Percentiles rank a stretch among this genome's conserved stretches.
Evolutionary conservation across 2,888 invertebrate genomes (phyloP).

Genomic region (Amphipyra tragopoginis): DNA sequence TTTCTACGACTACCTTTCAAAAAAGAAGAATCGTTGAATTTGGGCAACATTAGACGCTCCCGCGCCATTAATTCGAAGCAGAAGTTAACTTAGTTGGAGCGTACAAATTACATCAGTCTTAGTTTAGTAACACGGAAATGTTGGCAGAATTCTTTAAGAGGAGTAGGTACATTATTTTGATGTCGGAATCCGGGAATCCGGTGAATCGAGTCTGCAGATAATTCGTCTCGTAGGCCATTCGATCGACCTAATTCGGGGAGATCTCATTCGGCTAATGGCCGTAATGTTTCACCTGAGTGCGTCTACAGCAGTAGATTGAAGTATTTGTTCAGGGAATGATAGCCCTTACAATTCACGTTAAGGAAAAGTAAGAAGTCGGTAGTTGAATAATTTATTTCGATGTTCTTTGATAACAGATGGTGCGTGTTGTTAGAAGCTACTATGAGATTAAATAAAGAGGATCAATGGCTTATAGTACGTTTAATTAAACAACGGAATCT

Average conservation of each 20-base stretch:
- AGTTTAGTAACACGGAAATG: slow-evolving; percentile 76
- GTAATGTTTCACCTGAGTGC: slow-evolving; percentile 82
- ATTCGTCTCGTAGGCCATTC: slow-evolving; percentile 78
- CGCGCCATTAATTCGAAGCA: slow-evolving; percentile 78
- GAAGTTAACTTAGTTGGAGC: slow-evolving; percentile 74
- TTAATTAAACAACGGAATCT: background rate
- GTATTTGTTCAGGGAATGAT: slow-evolving; percentile 68
- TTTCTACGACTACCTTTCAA: slow-evolving; percentile 60
- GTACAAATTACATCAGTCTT: slow-evolving; percentile 81
- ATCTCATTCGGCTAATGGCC: slow-evolving; percentile 78
- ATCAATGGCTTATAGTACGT: background rate
- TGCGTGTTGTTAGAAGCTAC: slow-evolving; percentile 19
- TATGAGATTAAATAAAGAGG: slow-evolving; percentile 13
- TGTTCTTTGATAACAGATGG: slow-evolving; percentile 47
- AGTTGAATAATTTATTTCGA: slow-evolving; percentile 53
- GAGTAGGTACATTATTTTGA: slow-evolving; percentile 64
- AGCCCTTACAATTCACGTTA: slow-evolving; percentile 55
- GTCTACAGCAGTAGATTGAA: slow-evolving; percentile 64
- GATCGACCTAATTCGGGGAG: slow-evolving; percentile 79
- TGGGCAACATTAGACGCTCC: slow-evolving; percentile 68
- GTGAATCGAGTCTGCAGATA: slow-evolving; percentile 73
- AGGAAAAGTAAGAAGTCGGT: slow-evolving; percentile 53
- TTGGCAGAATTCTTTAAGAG: slow-evolving; percentile 75
- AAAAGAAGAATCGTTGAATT: slow-evolving; percentile 67
- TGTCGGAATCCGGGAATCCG: slow-evolving; percentile 69